phyloP scores from a whole-genome alignment of 2,797 vertebrate species.

The Rhadinocentrus ornatus region DNA sequence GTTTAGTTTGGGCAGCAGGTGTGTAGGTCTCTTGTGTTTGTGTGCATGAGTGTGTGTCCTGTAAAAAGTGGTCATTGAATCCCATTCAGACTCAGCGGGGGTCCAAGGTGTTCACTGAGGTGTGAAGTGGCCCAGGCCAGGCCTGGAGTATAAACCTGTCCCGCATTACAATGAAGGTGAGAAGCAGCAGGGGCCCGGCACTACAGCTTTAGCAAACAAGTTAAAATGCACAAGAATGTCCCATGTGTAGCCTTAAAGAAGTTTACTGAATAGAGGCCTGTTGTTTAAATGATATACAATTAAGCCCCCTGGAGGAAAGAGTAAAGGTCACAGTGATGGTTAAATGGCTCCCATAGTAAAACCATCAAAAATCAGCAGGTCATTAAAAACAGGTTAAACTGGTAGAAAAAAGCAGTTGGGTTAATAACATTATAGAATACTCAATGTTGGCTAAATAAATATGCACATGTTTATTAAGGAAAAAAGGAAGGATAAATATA shows the following conservation, averaged over 20 bases:
- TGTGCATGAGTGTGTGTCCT: conserved; percentile 38
- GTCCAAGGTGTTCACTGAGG: conserved; percentile 60
- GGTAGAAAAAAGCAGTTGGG: conserved; percentile 8
- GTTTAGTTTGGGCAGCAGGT: conserved; percentile 67
- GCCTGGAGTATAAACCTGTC: conserved; percentile 68
- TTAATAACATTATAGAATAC: conserved; percentile 2
- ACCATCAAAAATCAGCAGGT: conserved; percentile 52
- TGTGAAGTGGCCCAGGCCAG: conserved; percentile 74
- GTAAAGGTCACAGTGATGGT: conserved; percentile 58
- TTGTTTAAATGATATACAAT: conserved; percentile 73
- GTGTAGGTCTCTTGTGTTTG: conserved; percentile 50
- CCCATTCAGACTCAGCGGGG: conserved; percentile 67
- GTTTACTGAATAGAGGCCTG: conserved; percentile 45
- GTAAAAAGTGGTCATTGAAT: conserved; percentile 59
- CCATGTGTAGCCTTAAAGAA: conserved; percentile 43
- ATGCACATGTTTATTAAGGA: not conserved
- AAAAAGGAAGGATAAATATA: not conserved
- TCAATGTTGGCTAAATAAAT: not conserved
- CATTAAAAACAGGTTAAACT: conserved; percentile 68
- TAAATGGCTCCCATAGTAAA: conserved; percentile 49
- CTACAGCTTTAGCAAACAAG: conserved; percentile 67
- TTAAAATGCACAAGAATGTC: conserved; percentile 54
- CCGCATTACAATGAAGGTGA: conserved; percentile 76
- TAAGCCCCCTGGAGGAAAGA: conserved; percentile 48
- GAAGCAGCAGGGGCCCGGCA: conserved; percentile 61